phyloP scores from a whole-genome alignment of 2,888 invertebrate species.

The Mimumesa dahlbomi region DNA sequence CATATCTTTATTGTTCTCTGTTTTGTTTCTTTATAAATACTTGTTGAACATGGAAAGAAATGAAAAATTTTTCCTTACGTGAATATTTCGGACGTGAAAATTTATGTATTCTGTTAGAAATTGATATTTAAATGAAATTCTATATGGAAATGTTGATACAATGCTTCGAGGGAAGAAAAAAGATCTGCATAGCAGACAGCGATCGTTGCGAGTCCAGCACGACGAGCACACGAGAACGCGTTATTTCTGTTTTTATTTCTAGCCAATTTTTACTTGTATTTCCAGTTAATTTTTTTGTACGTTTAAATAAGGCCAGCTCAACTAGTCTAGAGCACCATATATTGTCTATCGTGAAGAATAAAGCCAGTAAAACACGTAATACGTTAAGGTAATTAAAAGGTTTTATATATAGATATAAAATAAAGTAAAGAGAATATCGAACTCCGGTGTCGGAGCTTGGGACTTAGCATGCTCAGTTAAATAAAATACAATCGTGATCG shows the following conservation, averaged over 20 bases:
- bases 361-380: conserved; percentile 75
- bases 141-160: background rate
- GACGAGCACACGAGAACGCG: conserved; percentile 51
- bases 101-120: conserved; percentile 35
- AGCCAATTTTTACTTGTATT: conserved; percentile 73
- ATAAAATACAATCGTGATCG: conserved; percentile 76
- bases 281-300: conserved; percentile 58
- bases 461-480: conserved; percentile 81
- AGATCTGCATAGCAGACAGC: conserved; percentile 16
- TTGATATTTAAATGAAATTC: conserved; percentile 1
- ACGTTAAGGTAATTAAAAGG: conserved; percentile 56
- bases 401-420: conserved; percentile 55
- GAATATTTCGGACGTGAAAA: conserved; percentile 3
- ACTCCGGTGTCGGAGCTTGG: conserved; percentile 80
- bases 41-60: too few relatives aligned
- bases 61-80: conserved; percentile 20
- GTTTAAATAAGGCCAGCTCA: conserved; percentile 78
- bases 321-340: conserved; percentile 80
- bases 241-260: conserved; percentile 67
- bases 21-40: too few relatives aligned
- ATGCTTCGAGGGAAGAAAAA: background rate
- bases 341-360: conserved; percentile 72
- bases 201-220: conserved; percentile 73
- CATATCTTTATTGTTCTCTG: too few relatives aligned
- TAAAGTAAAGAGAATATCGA: conserved; percentile 65